Evolutionary conservation across 2,113 vertebrate genomes (phyloP).

Genomic region (Falco punctatus): DNA sequence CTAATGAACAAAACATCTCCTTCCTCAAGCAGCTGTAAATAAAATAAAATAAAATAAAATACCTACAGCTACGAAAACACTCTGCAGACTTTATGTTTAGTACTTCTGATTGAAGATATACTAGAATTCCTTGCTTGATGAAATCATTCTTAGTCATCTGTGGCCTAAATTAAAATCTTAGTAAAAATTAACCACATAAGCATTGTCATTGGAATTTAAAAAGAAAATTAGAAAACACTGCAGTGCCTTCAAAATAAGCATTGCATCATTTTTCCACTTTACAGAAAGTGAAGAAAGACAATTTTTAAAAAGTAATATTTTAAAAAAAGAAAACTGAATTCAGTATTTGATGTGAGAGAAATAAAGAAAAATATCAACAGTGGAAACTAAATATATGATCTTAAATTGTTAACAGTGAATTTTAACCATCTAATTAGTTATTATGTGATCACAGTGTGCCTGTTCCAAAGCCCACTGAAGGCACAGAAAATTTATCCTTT

Average conservation of each 20-base stretch:
- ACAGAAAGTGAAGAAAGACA: not conserved
- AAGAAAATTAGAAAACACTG: not conserved
- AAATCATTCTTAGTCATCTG: not conserved
- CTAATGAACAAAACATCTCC: not conserved
- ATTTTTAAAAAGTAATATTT: not conserved
- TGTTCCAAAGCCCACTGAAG: not conserved
- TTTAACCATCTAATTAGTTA: not conserved
- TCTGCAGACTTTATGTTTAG: not conserved
- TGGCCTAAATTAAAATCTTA: not conserved
- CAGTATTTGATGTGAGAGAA: not conserved
- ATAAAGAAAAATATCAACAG: not conserved
- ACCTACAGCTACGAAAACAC: not conserved
- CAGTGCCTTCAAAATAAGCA: not conserved
- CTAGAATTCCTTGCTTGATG: not conserved
- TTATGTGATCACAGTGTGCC: not conserved
- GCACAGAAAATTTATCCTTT: not conserved
- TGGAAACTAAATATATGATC: not conserved
- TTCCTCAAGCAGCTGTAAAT: not conserved
- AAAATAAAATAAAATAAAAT: not conserved
- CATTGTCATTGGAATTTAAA: not conserved
- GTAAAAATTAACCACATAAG: not conserved
- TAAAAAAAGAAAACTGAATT: not conserved
- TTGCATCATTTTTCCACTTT: not conserved
- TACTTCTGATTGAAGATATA: not conserved
- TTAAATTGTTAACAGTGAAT: not conserved